These are phyloP conservation scores for Sinocyclocheilus rhinocerous DNA, from an alignment of 2,113 vertebrate genomes.

Conservation along the genomic window DNA sequence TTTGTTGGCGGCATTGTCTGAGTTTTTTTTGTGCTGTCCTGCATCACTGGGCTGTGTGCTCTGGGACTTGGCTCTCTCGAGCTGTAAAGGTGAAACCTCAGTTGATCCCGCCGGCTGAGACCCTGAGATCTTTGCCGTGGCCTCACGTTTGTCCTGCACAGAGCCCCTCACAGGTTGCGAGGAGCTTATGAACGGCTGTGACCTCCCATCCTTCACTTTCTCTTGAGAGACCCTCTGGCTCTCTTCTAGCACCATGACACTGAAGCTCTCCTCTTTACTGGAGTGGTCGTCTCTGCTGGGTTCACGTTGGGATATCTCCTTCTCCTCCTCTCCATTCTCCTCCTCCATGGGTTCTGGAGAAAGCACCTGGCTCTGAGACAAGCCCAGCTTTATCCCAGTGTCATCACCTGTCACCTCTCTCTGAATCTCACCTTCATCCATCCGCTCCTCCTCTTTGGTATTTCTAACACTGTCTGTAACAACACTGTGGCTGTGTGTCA, in stretches of 20 bases:
- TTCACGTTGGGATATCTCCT: not conserved
- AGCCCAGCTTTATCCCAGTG: slow-evolving; percentile 65
- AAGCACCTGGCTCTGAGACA: slow-evolving; percentile 71
- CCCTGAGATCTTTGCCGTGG: slow-evolving; percentile 10
- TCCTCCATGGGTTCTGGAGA: slow-evolving; percentile 70
- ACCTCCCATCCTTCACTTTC: slow-evolving; percentile 25
- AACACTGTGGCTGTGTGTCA: slow-evolving; percentile 44
- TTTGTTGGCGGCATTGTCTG: slow-evolving; percentile 62
- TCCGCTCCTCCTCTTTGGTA: slow-evolving; percentile 57
- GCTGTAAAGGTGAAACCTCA: slow-evolving; percentile 12
- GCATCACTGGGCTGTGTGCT: slow-evolving; percentile 31
- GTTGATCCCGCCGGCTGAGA: slow-evolving; percentile 48
- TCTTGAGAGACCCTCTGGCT: slow-evolving; percentile 61
- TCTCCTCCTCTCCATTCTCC: not conserved
- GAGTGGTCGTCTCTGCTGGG: not conserved
- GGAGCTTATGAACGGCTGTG: slow-evolving; percentile 34
- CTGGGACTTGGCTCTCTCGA: not conserved
- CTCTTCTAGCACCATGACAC: slow-evolving; percentile 65
- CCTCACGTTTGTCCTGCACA: slow-evolving; percentile 37
- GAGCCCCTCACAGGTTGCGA: slow-evolving; percentile 58
- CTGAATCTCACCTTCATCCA: slow-evolving; percentile 59
- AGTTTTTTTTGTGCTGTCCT: slow-evolving; percentile 1
- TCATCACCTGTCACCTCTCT: slow-evolving; percentile 62
- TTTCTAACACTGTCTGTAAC: slow-evolving; percentile 57
- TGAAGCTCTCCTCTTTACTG: slow-evolving; percentile 44